A percentile compares a stretch with the other conserved stretches of the same genome.
Evolutionary conservation across 2,113 vertebrate species (phyloP).

Genomic region (Perca flavescens): DNA sequence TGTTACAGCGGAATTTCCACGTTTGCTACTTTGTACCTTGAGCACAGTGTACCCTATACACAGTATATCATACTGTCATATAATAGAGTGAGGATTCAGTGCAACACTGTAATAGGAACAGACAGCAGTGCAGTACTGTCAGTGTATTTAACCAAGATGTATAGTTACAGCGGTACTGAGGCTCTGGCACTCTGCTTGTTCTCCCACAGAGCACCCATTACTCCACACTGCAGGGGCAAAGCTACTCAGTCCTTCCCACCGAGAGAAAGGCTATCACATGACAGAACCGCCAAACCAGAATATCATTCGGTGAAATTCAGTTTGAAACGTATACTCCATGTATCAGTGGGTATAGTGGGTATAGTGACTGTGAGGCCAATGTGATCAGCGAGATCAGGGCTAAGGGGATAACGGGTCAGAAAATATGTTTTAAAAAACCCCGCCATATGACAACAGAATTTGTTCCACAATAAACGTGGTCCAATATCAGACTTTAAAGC

Average conservation of each 20-base stretch:
- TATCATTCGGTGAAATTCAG: conserved; percentile 28
- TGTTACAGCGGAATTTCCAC: not conserved
- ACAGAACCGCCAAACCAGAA: conserved; percentile 34
- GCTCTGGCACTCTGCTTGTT: conserved; percentile 36
- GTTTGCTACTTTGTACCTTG: conserved; percentile 18
- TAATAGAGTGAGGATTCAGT: conserved; percentile 44
- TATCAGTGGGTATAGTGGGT: not conserved
- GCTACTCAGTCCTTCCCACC: conserved; percentile 47
- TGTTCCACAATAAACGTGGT: not conserved
- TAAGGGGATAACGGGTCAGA: not conserved
- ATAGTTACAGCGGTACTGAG: conserved; percentile 46
- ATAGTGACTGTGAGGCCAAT: not conserved
- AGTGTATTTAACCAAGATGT: conserved; percentile 63
- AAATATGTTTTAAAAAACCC: not conserved
- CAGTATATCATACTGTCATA: conserved; percentile 12
- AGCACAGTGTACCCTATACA: conserved; percentile 4
- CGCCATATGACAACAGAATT: not conserved
- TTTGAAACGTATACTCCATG: conserved; percentile 38
- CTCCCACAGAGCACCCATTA: conserved; percentile 58
- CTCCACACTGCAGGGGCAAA: conserved; percentile 60
- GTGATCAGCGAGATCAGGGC: no score
- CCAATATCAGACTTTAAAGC: no score
- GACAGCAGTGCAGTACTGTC: conserved; percentile 45
- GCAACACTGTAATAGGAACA: conserved; percentile 22
- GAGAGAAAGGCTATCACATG: conserved; percentile 52